These are phyloP conservation scores for Lepus oiostolus DNA, from an alignment of 2,797 vertebrate genomes.

Conservation along the genomic window DNA sequence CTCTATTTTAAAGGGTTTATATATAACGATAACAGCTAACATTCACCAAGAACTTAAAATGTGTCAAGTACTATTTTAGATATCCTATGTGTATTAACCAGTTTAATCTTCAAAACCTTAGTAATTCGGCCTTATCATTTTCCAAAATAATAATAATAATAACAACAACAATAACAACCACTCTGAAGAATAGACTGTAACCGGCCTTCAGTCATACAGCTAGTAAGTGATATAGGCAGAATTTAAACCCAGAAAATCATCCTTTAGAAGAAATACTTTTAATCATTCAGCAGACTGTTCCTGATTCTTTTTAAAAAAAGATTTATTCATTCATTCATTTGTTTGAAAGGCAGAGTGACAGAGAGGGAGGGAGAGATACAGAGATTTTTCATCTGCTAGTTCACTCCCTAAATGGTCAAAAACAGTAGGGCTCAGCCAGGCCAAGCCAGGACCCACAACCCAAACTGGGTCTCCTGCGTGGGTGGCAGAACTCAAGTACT, in stretches of 20 bases:
- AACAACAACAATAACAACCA: background rate
- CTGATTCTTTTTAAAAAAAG: background rate
- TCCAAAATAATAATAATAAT: background rate
- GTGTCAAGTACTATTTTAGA: constrained; percentile 3
- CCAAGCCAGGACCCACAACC: too few relatives aligned
- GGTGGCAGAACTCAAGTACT: too few relatives aligned
- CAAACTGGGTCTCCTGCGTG: too few relatives aligned
- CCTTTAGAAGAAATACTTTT: background rate
- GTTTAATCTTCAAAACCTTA: background rate
- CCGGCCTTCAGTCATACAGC: background rate
- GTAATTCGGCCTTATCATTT: background rate
- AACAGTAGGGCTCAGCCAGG: too few relatives aligned
- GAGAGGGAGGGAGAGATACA: too few relatives aligned
- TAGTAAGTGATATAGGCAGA: background rate
- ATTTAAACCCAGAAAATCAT: background rate
- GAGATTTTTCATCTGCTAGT: background rate
- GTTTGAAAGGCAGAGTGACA: too few relatives aligned
- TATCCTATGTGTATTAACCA: background rate
- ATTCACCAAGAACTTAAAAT: background rate
- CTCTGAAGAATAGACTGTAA: background rate
- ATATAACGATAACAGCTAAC: background rate
- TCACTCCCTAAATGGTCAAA: background rate
- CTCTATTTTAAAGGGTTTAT: constrained; percentile 60
- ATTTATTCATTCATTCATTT: too few relatives aligned
- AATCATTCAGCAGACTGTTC: background rate